These are phyloP conservation scores for Drosophila multiciliata DNA, from an alignment of 2,888 invertebrate genomes.

Conservation along the genomic window DNA sequence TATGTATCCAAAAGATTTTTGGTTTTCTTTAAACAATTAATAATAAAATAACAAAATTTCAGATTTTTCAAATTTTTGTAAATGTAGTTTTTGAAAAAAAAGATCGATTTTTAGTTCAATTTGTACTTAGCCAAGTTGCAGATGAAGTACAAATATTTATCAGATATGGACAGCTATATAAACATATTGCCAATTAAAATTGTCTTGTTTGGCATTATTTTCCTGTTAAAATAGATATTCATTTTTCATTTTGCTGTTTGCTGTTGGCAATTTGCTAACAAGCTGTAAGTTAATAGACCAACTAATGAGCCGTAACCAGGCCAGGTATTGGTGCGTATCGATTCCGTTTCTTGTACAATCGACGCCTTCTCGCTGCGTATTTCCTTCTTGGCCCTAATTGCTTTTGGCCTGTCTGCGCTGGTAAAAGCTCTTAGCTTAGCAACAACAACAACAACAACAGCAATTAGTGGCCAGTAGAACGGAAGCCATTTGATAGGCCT, in stretches of 20 bases:
- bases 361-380: conserved; percentile 8
- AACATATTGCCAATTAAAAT: neutral
- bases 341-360: conserved; percentile 7
- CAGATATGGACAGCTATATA: neutral
- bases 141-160: neutral
- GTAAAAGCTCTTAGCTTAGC: conserved; percentile 15
- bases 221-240: neutral
- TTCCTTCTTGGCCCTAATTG: conserved; percentile 38
- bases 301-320: conserved; percentile 34
- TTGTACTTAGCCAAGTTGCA: neutral
- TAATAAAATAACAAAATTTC: neutral
- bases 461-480: conserved; percentile 53
- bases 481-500: conserved; percentile 52
- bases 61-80: neutral
- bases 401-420: conserved; percentile 26
- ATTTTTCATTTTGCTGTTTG: conserved; percentile 6
- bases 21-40: neutral
- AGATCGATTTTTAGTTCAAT: no score
- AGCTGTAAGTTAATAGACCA: conserved; percentile 22
- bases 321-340: conserved; percentile 28
- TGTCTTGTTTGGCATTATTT: neutral
- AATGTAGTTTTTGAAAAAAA: no score
- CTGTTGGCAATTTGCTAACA: conserved; percentile 16
- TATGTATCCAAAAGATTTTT: neutral
- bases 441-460: neutral